phyloP scores from a whole-genome alignment of 2,797 vertebrate genomes.

The Arrhamphus sclerolepis region DNA sequence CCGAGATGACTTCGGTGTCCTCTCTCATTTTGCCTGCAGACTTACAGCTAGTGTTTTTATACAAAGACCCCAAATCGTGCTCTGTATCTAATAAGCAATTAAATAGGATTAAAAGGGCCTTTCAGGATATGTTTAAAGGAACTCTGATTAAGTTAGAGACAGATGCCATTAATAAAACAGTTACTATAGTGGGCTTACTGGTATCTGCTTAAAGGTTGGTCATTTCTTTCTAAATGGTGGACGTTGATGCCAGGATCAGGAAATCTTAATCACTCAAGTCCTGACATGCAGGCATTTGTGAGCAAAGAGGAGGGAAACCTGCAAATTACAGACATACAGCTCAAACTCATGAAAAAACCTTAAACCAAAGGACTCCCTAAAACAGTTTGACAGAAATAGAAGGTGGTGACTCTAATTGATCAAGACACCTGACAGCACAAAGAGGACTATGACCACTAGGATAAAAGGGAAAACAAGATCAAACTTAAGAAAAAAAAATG shows the following conservation, averaged over 20 bases:
- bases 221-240: neutral
- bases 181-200: neutral
- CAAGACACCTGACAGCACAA: neutral
- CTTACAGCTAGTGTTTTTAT: too few relatives aligned
- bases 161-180: slow-evolving; percentile 3
- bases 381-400: neutral
- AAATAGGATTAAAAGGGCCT: neutral
- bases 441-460: slow-evolving; percentile 1
- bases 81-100: neutral
- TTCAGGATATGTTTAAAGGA: neutral
- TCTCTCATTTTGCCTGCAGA: too few relatives aligned
- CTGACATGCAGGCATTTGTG: too few relatives aligned
- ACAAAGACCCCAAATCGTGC: too few relatives aligned
- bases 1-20: too few relatives aligned
- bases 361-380: neutral
- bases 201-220: neutral
- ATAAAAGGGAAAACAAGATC: neutral
- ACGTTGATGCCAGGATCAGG: neutral
- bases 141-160: neutral
- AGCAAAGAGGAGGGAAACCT: neutral
- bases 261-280: too few relatives aligned
- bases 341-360: neutral
- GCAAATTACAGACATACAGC: neutral
- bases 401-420: neutral
- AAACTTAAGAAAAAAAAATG: slow-evolving; percentile 3